Evolutionary conservation across 2,797 vertebrate species (phyloP), one percentile per base, ranked within the genome.

Genomic region (Myotis myotis): DNA sequence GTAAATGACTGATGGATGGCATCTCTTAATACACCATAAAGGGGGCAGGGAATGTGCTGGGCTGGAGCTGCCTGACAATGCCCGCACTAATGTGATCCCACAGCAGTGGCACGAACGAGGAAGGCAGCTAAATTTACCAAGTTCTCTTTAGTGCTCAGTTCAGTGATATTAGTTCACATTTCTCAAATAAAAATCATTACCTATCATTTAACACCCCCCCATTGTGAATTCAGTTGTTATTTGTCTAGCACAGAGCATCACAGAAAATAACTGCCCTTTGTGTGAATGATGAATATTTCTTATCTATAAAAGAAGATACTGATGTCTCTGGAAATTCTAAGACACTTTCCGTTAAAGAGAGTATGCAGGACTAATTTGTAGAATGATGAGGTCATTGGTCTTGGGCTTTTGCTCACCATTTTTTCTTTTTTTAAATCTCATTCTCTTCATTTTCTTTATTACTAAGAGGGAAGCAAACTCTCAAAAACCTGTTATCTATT

Each of bases 401-500:
- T 97, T 91, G 95, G 41, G 90, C 96, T 79, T 97, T 57, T 89
- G 83, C 57, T 97, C 96, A 38, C 90, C 60, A 62, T 62, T 62
- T 97, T 97, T 97, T 92, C 44, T 93, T 95, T 96, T 83, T 49
- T 82, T 23, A 76, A 76, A 87, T 96, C 95, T 95, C 93, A 96
- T 97, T 97, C 94, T 96, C 92, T 98, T 98, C 95, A 81, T 93
- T 98, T 89, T 98, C 97, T 97, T 97, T 98, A 97, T 98, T 98
- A 97, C 96, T 97, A 89, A 98, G 95, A 96, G 93, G 92, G 83
- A 96, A 89, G 95, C 93, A 82, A 95, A 96, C 95, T 86, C 97
- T 93, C 96, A 98, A 98, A 98, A 98, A 94, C 96, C 93, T 96
- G 93, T 97, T 98, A 98, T 98, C 98, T 98, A 98, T 98, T 98